A percentile compares a stretch with the other conserved stretches of the same genome.
These are phyloP conservation scores for Mastigias papua DNA, from an alignment of 30 jellyfish, hydroid and myxozoan species.

Conservation along the genomic window DNA sequence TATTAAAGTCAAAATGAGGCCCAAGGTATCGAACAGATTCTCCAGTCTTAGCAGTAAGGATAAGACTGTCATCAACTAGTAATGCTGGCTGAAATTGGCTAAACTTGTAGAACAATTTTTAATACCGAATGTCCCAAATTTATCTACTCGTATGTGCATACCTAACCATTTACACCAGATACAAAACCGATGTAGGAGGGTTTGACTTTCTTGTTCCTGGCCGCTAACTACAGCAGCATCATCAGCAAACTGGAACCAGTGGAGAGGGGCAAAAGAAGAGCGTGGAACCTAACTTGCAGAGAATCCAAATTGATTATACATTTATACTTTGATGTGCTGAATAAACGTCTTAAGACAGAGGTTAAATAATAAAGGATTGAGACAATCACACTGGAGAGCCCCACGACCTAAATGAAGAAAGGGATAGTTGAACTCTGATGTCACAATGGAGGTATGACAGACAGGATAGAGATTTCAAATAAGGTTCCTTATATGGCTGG, in stretches of 20 bases:
- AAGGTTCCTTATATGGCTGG: neutral
- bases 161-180: neutral
- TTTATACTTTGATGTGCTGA: neutral
- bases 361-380: neutral
- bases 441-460: neutral
- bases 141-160: neutral
- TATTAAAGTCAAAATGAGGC: neutral
- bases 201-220: neutral
- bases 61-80: neutral
- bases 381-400: conserved; percentile 10
- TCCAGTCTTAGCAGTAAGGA: neutral
- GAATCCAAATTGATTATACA: neutral
- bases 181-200: neutral
- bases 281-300: neutral
- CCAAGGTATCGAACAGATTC: neutral
- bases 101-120: neutral
- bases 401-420: neutral
- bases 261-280: neutral
- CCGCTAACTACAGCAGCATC: conserved; percentile 3
- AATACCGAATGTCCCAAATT: neutral
- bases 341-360: conserved; percentile 3
- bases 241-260: conserved; percentile 9
- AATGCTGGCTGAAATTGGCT: neutral
- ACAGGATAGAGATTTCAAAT: neutral
- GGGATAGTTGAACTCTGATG: neutral